Evolutionary conservation across 2,113 vertebrate species (phyloP).

Genomic region (Zeus faber): DNA sequence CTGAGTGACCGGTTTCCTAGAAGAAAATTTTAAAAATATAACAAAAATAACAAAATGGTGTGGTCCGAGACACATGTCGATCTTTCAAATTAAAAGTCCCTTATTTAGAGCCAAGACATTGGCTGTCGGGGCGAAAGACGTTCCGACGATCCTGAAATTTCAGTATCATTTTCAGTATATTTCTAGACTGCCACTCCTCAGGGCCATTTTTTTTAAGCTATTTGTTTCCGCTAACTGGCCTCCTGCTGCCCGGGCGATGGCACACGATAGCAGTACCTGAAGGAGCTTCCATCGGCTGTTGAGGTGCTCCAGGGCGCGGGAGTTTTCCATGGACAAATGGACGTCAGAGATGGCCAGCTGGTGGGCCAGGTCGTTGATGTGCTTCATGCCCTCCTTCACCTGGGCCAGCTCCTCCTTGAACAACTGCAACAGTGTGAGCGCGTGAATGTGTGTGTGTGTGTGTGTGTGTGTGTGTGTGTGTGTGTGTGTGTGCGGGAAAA

Average conservation of each 20-base stretch:
- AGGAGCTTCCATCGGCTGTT: constrained; percentile 93
- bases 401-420: constrained; percentile 93
- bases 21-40: too few species aligned
- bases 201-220: too few species aligned
- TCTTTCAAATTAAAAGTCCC: too few species aligned
- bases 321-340: constrained; percentile 94
- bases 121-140: too few species aligned
- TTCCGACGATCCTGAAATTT: too few species aligned
- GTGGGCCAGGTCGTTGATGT: constrained; percentile 93
- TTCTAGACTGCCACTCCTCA: too few species aligned
- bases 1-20: too few species aligned
- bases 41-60: too few species aligned
- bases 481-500: neutral
- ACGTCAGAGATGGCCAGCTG: constrained; percentile 95
- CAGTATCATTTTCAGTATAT: too few species aligned
- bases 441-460: neutral
- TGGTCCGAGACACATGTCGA: too few species aligned
- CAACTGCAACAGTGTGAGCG: constrained; percentile 70
- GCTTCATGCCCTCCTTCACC: constrained; percentile 92
- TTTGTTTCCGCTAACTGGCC: too few species aligned
- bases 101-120: too few species aligned
- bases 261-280: constrained; percentile 76
- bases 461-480: constrained; percentile 1
- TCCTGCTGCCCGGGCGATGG: neutral
- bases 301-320: constrained; percentile 88